Evolutionary conservation across 2,888 invertebrate species (phyloP).

Genomic region (Acronicta leporina): DNA sequence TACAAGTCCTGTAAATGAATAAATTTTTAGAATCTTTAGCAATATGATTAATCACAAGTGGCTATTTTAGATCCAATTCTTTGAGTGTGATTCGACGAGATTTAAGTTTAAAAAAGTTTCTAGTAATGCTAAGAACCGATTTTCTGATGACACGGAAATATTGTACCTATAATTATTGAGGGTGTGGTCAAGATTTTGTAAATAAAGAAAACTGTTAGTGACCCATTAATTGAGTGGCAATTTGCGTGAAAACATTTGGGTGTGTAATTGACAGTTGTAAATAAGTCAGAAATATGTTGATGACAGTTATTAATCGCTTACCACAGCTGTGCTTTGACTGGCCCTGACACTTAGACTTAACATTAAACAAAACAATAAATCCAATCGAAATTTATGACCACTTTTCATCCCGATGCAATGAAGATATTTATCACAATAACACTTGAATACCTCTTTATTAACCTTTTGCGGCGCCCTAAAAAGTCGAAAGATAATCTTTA

Average conservation of each 20-base stretch:
- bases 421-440: slow-evolving; percentile 54
- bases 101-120: too few relatives aligned
- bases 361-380: slow-evolving; percentile 49
- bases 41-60: too few relatives aligned
- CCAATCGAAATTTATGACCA: slow-evolving; percentile 30
- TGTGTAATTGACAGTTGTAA: slow-evolving; percentile 21
- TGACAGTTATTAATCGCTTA: slow-evolving; percentile 45
- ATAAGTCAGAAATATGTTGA: slow-evolving; percentile 37
- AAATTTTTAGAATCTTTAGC: too few relatives aligned
- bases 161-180: too few relatives aligned
- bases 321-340: slow-evolving; percentile 40
- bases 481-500: slow-evolving; percentile 47
- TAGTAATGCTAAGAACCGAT: too few relatives aligned
- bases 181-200: too few relatives aligned
- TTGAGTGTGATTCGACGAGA: too few relatives aligned
- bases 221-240: neutral
- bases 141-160: too few relatives aligned
- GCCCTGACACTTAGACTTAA: slow-evolving; percentile 54
- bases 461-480: slow-evolving; percentile 45
- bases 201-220: neutral
- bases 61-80: slow-evolving; percentile 16
- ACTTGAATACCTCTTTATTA: slow-evolving; percentile 47
- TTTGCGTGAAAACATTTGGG: slow-evolving; percentile 13
- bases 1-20: too few relatives aligned
- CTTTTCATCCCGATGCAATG: slow-evolving; percentile 44